Base-by-base conservation (phyloP, 2,888 invertebrate genomes). In the Campoplex nolae region DNA sequence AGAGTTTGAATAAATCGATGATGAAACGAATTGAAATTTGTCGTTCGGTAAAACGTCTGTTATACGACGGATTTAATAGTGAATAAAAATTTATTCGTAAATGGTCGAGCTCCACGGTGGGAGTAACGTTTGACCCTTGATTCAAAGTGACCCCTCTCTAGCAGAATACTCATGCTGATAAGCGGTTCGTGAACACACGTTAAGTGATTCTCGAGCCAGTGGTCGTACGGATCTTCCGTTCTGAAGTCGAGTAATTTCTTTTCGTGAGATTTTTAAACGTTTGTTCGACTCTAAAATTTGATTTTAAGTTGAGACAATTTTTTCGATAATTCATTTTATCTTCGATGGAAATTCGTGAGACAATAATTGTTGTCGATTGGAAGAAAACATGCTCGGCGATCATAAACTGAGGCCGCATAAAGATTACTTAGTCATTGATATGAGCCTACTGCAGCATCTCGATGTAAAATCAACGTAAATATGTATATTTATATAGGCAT, bases 391-490 rank as follows among this genome's bases (percentile, higher is more conserved):
- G 86, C 67, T 42, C 32, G 85, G 84, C 11, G 84, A 80, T 68
- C 75, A 75, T 23, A 56, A 77, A 65, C 75, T 88, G 56, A 83
- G 62, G 70, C 86, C 87, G 38, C 74, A 86, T 83, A 89, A 84
- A 83, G 91, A 91, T 88, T 91, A 91, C 82, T 78, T 91, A 82
- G 89, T 91, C 83, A 91, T 92, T 90, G 91, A 92, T 78, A 92
- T 92, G 90, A 91, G 88, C 88, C 82, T 89, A 77, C 75, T 88
- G 62, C 90, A 90, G 62, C 85, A 88, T 84, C 88, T 84, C 83
- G 91, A 92, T 91, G 92, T 92, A 92, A 91, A 90, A 89, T 89
- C 84, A 88, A 89, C 88, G 90, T 90, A 88, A 88, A 90, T 89
- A 88, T 79, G 51, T 77, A 51, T 73, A 54, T 54, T 51, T 28